Evolutionary conservation across 2,797 vertebrate species (phyloP), one percentile per base, ranked within the genome.

Genomic region (Thaleichthys pacificus): DNA sequence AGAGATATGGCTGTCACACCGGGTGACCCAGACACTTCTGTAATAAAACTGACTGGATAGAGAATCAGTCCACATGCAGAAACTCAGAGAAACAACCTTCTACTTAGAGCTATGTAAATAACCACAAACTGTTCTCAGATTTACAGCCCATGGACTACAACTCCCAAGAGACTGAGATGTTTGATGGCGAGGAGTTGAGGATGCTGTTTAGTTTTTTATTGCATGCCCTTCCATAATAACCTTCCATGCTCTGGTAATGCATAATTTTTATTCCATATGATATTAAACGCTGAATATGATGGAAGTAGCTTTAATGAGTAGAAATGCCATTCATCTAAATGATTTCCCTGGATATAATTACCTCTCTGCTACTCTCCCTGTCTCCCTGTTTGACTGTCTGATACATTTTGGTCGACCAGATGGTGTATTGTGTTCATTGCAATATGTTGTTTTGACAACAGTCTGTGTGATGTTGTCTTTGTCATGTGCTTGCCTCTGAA

Each of bases 381-480:
- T 47, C 42, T 47, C 42, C 12, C 88, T 86, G 84, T 86, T 86
- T 42, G 85, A 86, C 87, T 87, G 86, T 87, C 88, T 87, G 81
- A 87, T 88, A 85, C 32, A 86, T 64, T 83, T 83, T 82, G 86
- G 84, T 24, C 30, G 70, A 74, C 71, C 91, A 92, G 90, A 92
- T 92, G 90, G 89, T 76, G 80, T 87, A 86, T 86, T 88, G 87
- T 88, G 87, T 84, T 91, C 84, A 86, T 79, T 80, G 89, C 89
- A 91, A 91, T 91, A 92, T 92, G 91, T 91, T 92, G 91, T 91
- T 92, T 89, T 92, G 91, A 92, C 90, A 92, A 91, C 90, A 91
- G 89, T 87, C 88, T 91, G 90, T 89, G 86, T 82, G 84, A 86
- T 90, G 84, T 87, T 90, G 86, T 82, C 86, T 78, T 83, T 83